Evolutionary conservation across 2,888 invertebrate genomes (phyloP).

Genomic region (Nebria brevicollis): DNA sequence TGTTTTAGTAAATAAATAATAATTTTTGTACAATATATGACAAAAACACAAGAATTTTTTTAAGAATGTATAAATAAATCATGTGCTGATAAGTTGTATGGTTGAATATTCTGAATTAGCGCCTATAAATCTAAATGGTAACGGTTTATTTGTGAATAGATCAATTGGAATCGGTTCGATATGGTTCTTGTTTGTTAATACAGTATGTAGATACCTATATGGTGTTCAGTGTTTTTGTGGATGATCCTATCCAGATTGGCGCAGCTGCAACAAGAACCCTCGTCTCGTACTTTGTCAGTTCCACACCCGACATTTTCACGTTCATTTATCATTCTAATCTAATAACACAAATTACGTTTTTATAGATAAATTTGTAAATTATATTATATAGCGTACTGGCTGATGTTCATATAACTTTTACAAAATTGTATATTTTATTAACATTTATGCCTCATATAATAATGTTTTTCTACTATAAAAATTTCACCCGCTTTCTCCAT

Average conservation of each 20-base stretch:
- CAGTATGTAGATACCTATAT: background rate
- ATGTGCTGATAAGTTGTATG: too few species aligned
- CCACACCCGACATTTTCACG: constrained; percentile 8
- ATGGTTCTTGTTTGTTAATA: background rate
- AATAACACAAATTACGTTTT: constrained; percentile 44
- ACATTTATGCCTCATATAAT: background rate
- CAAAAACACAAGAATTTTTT: too few species aligned
- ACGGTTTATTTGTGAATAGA: background rate
- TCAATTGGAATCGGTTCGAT: background rate
- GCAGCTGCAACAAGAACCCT: constrained; percentile 8
- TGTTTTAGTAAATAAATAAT: too few species aligned
- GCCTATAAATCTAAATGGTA: background rate
- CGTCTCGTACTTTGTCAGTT: constrained; percentile 20
- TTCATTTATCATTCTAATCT: constrained; percentile 46
- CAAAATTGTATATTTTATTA: background rate
- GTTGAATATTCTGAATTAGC: too few species aligned
- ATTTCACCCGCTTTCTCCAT: too few species aligned
- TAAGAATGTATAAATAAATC: too few species aligned
- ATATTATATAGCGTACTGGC: background rate
- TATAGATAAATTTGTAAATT: constrained; percentile 39
- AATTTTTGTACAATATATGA: too few species aligned
- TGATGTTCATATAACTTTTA: background rate
- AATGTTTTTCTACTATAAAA: too few species aligned
- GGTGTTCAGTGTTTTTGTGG: background rate
- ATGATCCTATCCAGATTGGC: background rate